phyloP scores from a whole-genome alignment of 2,113 vertebrate genomes.

The Burhinus bistriatus region DNA sequence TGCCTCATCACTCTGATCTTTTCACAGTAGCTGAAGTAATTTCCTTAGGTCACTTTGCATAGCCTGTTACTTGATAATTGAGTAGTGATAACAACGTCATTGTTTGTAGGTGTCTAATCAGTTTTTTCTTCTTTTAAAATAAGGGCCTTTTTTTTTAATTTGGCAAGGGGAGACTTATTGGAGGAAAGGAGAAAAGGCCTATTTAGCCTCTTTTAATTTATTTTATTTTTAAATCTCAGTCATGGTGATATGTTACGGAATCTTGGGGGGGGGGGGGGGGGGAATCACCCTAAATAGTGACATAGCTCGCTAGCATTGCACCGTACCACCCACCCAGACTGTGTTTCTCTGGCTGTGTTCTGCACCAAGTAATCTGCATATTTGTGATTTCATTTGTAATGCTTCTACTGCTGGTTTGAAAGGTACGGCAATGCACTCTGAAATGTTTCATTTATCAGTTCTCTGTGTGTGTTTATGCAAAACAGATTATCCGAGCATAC shows the following conservation, averaged over 20 bases:
- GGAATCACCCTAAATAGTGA: neutral
- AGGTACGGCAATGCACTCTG: neutral
- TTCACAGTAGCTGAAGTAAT: neutral
- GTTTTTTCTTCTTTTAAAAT: neutral
- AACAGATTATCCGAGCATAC: neutral
- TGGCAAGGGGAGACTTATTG: neutral
- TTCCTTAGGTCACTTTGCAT: conserved; percentile 42
- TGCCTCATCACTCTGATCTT: conserved; percentile 14
- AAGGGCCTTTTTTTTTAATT: neutral
- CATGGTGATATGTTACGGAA: neutral
- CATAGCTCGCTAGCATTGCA: neutral
- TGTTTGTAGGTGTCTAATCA: conserved; percentile 13
- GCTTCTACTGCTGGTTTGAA: neutral
- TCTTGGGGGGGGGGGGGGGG: no score
- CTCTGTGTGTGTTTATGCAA: neutral
- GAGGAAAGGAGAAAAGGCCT: neutral
- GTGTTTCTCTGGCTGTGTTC: neutral
- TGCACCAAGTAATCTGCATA: neutral
- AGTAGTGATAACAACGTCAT: neutral
- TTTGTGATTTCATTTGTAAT: neutral
- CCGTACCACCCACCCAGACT: neutral
- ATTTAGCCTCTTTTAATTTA: neutral
- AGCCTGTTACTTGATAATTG: conserved; percentile 36
- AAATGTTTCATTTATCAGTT: conserved; percentile 7
- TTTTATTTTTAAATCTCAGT: neutral